phyloP scores from a whole-genome alignment of 2,888 invertebrate genomes.

The Aspidiotus destructor region DNA sequence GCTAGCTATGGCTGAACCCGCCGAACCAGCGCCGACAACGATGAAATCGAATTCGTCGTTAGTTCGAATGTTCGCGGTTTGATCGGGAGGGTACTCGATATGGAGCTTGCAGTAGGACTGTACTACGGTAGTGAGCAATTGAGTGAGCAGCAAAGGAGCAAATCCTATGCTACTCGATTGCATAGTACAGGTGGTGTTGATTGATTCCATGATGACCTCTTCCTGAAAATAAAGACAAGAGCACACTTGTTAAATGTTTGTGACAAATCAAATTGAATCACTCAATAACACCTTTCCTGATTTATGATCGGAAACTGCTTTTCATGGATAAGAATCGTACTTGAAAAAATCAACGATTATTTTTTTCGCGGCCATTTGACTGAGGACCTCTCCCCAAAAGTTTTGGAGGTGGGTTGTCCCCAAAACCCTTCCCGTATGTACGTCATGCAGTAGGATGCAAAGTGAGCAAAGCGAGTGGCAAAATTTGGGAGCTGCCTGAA shows the following conservation, averaged over 20 bases:
- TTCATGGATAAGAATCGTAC: too few relatives aligned
- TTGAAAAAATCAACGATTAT: too few relatives aligned
- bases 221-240: not conserved
- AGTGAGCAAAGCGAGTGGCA: too few relatives aligned
- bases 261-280: too few relatives aligned
- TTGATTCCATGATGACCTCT: constrained; percentile 9
- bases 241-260: not conserved
- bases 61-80: not conserved
- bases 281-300: too few relatives aligned
- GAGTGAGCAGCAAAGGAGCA: constrained; percentile 14
- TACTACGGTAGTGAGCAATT: constrained; percentile 11
- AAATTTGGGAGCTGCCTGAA: not conserved
- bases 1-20: constrained; percentile 13
- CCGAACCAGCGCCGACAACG: constrained; percentile 23
- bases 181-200: constrained; percentile 17
- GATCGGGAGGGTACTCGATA: constrained; percentile 10
- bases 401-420: too few relatives aligned
- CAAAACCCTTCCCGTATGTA: too few relatives aligned
- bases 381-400: too few relatives aligned
- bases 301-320: too few relatives aligned
- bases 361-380: too few relatives aligned
- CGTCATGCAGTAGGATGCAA: too few relatives aligned
- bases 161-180: not conserved
- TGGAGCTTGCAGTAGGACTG: constrained; percentile 14
- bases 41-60: constrained; percentile 21